A percentile compares a stretch with the other conserved stretches of the same genome.
These are phyloP conservation scores for Paracanthobrama guichenoti DNA, from an alignment of 2,113 vertebrate genomes.

Conservation along the genomic window DNA sequence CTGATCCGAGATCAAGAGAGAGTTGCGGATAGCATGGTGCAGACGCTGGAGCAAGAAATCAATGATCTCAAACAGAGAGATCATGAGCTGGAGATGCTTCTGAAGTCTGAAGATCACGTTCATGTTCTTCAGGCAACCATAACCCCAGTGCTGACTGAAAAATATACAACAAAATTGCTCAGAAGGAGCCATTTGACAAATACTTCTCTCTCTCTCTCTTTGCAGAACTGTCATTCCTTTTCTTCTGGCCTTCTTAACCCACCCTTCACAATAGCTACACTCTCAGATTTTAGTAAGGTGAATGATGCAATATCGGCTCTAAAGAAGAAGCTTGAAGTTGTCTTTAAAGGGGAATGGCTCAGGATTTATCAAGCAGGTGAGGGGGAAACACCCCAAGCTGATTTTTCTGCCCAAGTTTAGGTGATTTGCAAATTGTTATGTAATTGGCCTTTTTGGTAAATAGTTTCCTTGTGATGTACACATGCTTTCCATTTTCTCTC, in stretches of 20 bases:
- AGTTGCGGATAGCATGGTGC: conserved; percentile 29
- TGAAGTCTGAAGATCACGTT: conserved; percentile 46
- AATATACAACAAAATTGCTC: not conserved
- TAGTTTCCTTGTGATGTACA: not conserved
- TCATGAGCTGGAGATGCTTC: conserved; percentile 47
- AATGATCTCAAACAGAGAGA: conserved; percentile 45
- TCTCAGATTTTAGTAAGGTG: conserved; percentile 43
- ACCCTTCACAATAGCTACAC: conserved; percentile 22
- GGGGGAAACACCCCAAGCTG: not conserved
- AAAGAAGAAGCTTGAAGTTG: conserved; percentile 37
- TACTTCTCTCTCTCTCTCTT: not conserved
- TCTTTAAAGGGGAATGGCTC: conserved; percentile 44
- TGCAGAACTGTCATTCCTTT: conserved; percentile 38
- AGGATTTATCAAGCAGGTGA: conserved; percentile 47
- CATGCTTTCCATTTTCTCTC: conserved; percentile 12
- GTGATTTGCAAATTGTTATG: not conserved
- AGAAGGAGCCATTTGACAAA: not conserved
- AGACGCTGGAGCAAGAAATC: conserved; percentile 40
- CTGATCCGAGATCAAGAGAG: conserved; percentile 48
- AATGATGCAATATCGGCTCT: conserved; percentile 25
- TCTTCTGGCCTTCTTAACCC: not conserved
- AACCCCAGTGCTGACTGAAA: not conserved
- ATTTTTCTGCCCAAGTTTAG: not conserved
- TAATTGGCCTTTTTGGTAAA: not conserved
- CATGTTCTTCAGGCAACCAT: conserved; percentile 47